Evolutionary conservation across 2,797 vertebrate species (phyloP), one percentile per base, ranked within the genome.

Genomic region (Chiroxiphia lanceolata): DNA sequence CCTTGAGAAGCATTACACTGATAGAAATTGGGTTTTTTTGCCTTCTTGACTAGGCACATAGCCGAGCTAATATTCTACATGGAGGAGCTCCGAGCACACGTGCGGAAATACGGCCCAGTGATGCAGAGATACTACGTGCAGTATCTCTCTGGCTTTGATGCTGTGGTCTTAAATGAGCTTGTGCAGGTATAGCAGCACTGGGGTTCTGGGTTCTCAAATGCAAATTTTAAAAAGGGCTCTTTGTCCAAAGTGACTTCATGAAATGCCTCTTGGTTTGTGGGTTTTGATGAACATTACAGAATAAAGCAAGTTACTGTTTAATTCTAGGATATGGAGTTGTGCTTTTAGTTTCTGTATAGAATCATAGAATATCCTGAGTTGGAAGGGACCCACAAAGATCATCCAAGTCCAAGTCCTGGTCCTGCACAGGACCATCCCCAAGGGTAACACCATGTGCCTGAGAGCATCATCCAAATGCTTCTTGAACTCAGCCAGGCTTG

Each of bases 11-110:
- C 20, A 40, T 74, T 53, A 14, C 17, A 6, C 6, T 79, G 36
- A 9, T 15, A 22, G 12, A 38, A 60, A 29, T 20, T 5, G 3
- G 1, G 47, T 61, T 75, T 50, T 38, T 23, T 60, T 86, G 57
- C 94, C 38, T 65, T 83, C 34, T 80, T 78, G 33, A 36, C 76
- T 81, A 99, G 99, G 96, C 99, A 99, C 97, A 99, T 99, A 97
- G 99, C 99, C 10, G 99, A 99, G 96, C 94, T 99, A 88, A 99
- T 99, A 97, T 99, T 99, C 98, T 99, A 99, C 97, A 99, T 99
- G 99, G 99, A 99, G 97, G 99, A 99, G 95, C 98, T 99, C 53
- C 97, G 99, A 96, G 99, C 99, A 72, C 99, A 99, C 0, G 99
- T 99, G 77, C 97, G 99, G 57, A 99, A 99, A 94, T 99, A 99